Evolutionary conservation across 2,113 vertebrate genomes (phyloP), one percentile per base, ranked within the genome.

Genomic region (Ailurus styani): DNA sequence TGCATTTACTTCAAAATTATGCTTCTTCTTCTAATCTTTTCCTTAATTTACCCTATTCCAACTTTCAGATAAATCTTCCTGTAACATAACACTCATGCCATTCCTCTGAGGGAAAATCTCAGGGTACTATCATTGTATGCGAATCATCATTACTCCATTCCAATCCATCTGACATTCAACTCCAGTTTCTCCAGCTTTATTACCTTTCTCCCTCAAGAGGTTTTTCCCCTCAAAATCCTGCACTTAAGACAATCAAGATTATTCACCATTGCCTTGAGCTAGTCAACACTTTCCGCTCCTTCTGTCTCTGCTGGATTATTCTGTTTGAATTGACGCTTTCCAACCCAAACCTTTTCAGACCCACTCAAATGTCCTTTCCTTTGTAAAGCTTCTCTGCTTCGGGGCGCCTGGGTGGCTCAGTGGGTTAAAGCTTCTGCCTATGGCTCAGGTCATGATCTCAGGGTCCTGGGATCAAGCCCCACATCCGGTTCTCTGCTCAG

Each of bases 51-150:
- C 25, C 5, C 4, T 25, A 4, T 52, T 92, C 4, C 60, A 54
- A 31, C 7, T 54, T 86, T 83, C 42, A 45, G 4, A 37, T 34
- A n/a, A 14, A 37, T 11, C 40, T 60, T 87, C 25, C 66, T 57
- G 14, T 27, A 60, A 7, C 27, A 34, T 6, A 2, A 15, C 34
- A 5, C 6, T 34, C 37, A 11, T 21, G 45, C 13, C 21, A 14
- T 13, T 42, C 23, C n/a, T 50, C 7, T 64, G 62, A n/a, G 1
- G 40, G 20, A 31, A 45, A 2, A 34, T 34, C 29, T 31, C 23
- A 14, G 9, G 5, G 11, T 23, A 14, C 4, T 25, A 5, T 2
- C 18, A 29, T 2, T 66, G 3, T 29, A n/a, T 37, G 45, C 2
- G 42, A 83, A 34, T n/a, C 1, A 7, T 10, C 54, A 55, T 5